Conservation (phyloP, 2,888 invertebrate species). For the Epicampocera succincta region DNA sequence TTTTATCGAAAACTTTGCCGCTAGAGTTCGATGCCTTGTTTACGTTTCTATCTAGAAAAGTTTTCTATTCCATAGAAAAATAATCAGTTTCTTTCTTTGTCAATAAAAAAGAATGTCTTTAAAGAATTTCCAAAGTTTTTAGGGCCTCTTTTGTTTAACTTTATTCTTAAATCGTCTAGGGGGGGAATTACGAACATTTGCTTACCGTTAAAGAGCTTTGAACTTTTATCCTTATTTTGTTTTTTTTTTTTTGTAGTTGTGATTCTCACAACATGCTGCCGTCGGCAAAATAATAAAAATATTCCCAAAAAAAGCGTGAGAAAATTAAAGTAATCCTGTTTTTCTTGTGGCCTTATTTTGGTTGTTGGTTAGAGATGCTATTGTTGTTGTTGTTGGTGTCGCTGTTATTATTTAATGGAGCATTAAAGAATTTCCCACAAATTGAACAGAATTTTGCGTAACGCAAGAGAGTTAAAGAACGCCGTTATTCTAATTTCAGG, state of each 20-base stretch:
- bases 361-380: neutral
- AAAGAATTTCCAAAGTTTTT: neutral
- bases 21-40: too few species aligned
- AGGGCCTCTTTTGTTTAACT: neutral
- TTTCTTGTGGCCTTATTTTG: neutral
- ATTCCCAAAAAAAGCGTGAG: constrained; percentile 52
- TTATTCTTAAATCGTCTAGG: constrained; percentile 20
- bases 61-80: too few species aligned
- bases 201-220: constrained; percentile 51
- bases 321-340: constrained; percentile 51
- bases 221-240: constrained; percentile 41
- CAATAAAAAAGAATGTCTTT: too few species aligned
- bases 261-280: constrained; percentile 45
- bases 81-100: too few species aligned
- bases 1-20: too few species aligned
- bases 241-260: constrained; percentile 31
- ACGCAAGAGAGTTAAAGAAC: constrained; percentile 10
- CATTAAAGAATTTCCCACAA: constrained; percentile 52
- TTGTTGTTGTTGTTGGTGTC: neutral
- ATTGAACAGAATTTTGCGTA: constrained; percentile 1
- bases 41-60: too few species aligned
- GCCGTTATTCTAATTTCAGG: constrained; percentile 1
- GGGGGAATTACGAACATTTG: constrained; percentile 7
- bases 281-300: constrained; percentile 41
- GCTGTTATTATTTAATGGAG: constrained; percentile 45